A percentile compares a stretch with the other conserved stretches of the same genome.
Evolutionary conservation across 1,140 invertebrate species (phyloP).

Genomic region (Drosophila subpulchrella): DNA sequence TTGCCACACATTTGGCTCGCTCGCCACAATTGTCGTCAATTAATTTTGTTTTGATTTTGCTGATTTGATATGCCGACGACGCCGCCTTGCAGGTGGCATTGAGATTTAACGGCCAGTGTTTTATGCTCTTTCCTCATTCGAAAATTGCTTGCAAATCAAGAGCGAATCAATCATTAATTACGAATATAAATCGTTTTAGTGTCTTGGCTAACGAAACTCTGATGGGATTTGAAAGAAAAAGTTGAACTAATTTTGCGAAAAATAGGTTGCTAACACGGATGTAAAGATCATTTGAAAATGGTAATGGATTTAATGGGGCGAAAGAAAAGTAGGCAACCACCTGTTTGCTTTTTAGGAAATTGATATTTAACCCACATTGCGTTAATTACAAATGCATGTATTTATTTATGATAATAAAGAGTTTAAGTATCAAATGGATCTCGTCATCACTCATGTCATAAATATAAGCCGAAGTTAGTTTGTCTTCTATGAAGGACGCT

Average conservation of each 20-base stretch:
- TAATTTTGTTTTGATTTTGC: constrained; percentile 78
- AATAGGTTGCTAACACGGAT: background rate
- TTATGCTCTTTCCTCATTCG: constrained; percentile 17
- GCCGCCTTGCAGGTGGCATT: constrained; percentile 78
- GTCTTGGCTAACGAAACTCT: constrained; percentile 14
- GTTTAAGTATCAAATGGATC: too few relatives aligned
- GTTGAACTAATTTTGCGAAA: constrained; percentile 20
- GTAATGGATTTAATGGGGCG: background rate
- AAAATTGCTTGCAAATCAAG: constrained; percentile 54
- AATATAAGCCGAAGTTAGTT: background rate
- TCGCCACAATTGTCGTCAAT: constrained; percentile 80
- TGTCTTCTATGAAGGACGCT: background rate
- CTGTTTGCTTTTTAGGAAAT: too few relatives aligned
- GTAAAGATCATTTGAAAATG: background rate
- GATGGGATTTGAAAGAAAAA: constrained; percentile 27
- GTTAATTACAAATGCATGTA: too few relatives aligned
- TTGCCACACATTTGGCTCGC: constrained; percentile 71
- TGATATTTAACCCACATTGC: too few relatives aligned
- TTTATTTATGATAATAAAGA: too few relatives aligned
- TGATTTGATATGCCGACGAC: constrained; percentile 68
- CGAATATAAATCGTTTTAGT: constrained; percentile 42
- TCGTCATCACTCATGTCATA: background rate
- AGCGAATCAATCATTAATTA: constrained; percentile 57
- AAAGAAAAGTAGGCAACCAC: background rate
- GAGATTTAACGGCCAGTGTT: constrained; percentile 39